phyloP scores from a whole-genome alignment of 2,797 vertebrate species.

The Sorex maritimensis region DNA sequence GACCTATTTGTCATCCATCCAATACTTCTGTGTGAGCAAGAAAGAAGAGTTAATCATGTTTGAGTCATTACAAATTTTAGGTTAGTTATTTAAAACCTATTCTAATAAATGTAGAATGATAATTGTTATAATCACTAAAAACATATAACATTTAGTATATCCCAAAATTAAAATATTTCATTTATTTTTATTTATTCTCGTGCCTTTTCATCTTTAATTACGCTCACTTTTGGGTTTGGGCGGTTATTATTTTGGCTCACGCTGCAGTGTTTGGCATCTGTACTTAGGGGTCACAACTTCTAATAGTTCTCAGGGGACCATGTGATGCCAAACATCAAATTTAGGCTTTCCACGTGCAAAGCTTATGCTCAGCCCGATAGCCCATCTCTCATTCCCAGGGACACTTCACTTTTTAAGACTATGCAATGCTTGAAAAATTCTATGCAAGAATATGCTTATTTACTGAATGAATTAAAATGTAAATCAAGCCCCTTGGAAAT shows the following conservation, averaged over 20 bases:
- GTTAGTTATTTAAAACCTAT: background rate
- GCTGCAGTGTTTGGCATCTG: no score
- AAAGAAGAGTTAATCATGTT: background rate
- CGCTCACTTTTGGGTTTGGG: background rate
- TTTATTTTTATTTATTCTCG: background rate
- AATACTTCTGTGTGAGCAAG: background rate
- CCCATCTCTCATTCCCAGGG: no score
- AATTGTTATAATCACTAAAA: conserved; percentile 30
- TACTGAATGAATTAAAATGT: background rate
- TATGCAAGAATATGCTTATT: background rate
- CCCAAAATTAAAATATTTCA: conserved; percentile 29
- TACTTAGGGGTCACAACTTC: no score
- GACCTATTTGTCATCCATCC: background rate
- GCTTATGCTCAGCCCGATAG: no score
- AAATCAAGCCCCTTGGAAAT: background rate
- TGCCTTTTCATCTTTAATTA: background rate
- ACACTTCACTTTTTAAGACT: background rate
- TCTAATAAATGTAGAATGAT: background rate
- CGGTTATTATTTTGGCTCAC: no score
- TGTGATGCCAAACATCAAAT: no score
- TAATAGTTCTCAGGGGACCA: no score
- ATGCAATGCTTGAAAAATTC: background rate
- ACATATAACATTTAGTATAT: background rate
- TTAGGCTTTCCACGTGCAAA: no score
- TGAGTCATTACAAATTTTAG: background rate